These are phyloP conservation scores for Gandaritis pyraliata DNA, from an alignment of 2,888 invertebrate species.

Conservation along the genomic window DNA sequence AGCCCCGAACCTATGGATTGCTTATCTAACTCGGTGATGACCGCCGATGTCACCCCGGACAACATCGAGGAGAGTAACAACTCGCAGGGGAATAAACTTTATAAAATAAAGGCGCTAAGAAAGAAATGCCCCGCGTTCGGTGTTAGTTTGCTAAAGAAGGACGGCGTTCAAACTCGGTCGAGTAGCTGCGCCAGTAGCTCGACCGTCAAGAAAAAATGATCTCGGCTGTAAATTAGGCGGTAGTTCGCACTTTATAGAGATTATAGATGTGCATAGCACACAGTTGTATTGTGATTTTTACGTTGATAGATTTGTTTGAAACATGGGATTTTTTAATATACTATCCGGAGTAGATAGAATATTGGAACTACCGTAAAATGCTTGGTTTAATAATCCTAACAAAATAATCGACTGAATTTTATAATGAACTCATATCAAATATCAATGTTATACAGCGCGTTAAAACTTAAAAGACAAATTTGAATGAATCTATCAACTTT, in stretches of 20 bases:
- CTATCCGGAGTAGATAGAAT: constrained; percentile 15
- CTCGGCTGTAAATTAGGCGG: constrained; percentile 48
- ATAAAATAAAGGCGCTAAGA: constrained; percentile 78
- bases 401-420: constrained; percentile 58
- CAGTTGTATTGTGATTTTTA: constrained; percentile 45
- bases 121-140: constrained; percentile 77
- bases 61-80: constrained; percentile 76
- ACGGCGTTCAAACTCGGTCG: constrained; percentile 77
- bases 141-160: constrained; percentile 72
- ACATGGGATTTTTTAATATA: constrained; percentile 9
- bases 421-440: constrained; percentile 68
- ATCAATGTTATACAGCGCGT: constrained; percentile 39
- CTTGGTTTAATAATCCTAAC: constrained; percentile 44
- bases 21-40: constrained; percentile 69
- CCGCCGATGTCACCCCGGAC: constrained; percentile 75
- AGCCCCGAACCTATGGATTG: constrained; percentile 81
- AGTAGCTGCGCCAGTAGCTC: constrained; percentile 73
- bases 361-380: constrained; percentile 8
- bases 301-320: constrained; percentile 54
- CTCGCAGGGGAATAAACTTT: constrained; percentile 79
- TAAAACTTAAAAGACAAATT: constrained; percentile 47
- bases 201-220: constrained; percentile 82
- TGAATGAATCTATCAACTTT: constrained; percentile 62
- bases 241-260: constrained; percentile 47
- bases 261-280: constrained; percentile 63